A percentile compares a stretch with the other conserved stretches of the same genome.
phyloP scores from a whole-genome alignment of 1,140 invertebrate genomes.

The Batillaria attramentaria region DNA sequence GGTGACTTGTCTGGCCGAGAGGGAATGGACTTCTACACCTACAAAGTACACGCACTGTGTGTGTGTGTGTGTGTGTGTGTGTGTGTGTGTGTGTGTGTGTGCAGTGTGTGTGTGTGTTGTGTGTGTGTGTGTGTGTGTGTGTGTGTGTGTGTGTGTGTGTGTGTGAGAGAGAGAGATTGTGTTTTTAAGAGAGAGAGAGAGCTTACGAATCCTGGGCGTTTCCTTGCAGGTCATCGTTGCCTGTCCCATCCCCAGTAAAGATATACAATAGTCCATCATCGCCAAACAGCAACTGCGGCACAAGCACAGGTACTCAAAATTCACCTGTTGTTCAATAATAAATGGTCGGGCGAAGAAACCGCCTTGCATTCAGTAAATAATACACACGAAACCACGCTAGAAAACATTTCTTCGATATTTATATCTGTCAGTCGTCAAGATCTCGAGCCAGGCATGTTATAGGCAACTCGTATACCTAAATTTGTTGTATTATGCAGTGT shows the following conservation, averaged over 20 bases:
- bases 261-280: conserved; percentile 64
- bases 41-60: no score
- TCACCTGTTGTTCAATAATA: not conserved
- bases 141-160: not conserved
- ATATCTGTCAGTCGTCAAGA: no score
- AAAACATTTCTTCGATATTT: no score
- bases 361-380: not conserved
- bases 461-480: no score
- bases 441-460: no score
- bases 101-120: not conserved
- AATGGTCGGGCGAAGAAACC: not conserved
- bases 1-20: no score
- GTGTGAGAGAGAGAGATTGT: no score
- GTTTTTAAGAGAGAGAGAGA: not conserved
- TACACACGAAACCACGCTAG: not conserved
- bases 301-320: not conserved
- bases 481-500: no score
- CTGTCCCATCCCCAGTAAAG: conserved; percentile 64
- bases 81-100: no score
- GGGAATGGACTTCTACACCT: no score
- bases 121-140: not conserved
- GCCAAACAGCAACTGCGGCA: conserved; percentile 63
- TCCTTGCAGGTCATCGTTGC: conserved; percentile 40
- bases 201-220: conserved; percentile 60
- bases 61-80: no score